A percentile compares a stretch with the other conserved stretches of the same genome.
phyloP scores from a whole-genome alignment of 1,140 invertebrate species.

The Lanistes nyassanus region DNA sequence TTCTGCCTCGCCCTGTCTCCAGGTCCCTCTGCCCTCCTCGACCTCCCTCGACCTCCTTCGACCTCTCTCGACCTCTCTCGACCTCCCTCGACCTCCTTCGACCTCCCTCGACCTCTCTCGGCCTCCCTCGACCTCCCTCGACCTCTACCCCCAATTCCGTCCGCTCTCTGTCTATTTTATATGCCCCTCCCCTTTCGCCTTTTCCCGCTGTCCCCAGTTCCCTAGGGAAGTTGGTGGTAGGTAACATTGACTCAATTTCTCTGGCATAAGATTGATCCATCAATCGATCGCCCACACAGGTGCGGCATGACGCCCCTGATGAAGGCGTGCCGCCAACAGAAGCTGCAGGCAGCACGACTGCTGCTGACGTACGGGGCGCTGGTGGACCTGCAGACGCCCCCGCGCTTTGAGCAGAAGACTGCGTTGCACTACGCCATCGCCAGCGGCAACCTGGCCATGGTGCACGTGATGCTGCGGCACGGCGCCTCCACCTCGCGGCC shows the following conservation, averaged over 20 bases:
- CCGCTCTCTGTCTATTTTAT: too few species aligned
- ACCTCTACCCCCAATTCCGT: too few species aligned
- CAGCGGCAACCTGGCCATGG: constrained; percentile 78
- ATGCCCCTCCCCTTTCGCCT: too few species aligned
- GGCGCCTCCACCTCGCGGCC: constrained; percentile 74
- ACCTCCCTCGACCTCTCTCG: too few species aligned
- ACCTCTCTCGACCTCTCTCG: too few species aligned
- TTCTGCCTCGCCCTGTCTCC: not conserved
- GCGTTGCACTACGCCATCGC: constrained; percentile 89
- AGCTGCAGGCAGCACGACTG: constrained; percentile 74
- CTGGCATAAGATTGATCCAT: too few species aligned
- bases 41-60: too few species aligned
- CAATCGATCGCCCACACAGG: too few species aligned
- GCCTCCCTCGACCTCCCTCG: too few species aligned
- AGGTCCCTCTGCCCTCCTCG: not conserved
- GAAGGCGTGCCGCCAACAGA: constrained; percentile 66
- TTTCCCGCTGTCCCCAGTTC: not conserved
- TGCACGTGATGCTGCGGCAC: constrained; percentile 83
- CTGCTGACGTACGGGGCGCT: constrained; percentile 85
- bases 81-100: too few species aligned
- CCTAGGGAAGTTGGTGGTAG: not conserved
- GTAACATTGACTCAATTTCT: not conserved
- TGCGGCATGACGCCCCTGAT: constrained; percentile 87
- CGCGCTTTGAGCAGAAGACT: constrained; percentile 69
- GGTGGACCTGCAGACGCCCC: constrained; percentile 70